phyloP scores from a whole-genome alignment of 2,888 invertebrate species.

The Hesperia comma region DNA sequence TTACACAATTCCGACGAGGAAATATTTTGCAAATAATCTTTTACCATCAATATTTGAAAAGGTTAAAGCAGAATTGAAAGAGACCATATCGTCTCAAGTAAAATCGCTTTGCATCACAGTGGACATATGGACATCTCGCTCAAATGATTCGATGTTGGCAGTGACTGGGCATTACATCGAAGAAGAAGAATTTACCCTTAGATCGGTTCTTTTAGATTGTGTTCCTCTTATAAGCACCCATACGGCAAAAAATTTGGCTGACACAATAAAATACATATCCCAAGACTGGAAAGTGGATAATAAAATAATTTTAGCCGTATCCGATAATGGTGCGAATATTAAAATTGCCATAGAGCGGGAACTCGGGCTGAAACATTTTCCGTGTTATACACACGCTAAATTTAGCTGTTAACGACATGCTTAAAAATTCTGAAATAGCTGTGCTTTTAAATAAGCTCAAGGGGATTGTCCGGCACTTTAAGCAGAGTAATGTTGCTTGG shows the following conservation, averaged over 20 bases:
- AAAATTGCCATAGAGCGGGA: conserved; percentile 37
- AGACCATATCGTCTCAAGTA: too few relatives aligned
- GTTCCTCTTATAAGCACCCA: conserved; percentile 33
- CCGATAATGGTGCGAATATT: conserved; percentile 45
- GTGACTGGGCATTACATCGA: conserved; percentile 29
- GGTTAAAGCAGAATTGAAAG: too few relatives aligned
- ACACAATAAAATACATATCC: conserved; percentile 12
- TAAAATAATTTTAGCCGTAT: conserved; percentile 40
- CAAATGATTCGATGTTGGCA: conserved; percentile 24
- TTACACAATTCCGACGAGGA: too few relatives aligned
- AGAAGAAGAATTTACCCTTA: conserved; percentile 35
- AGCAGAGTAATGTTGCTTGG: conserved; percentile 29
- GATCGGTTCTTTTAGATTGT: conserved; percentile 37
- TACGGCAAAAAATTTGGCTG: conserved; percentile 25
- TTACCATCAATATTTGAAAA: too few relatives aligned
- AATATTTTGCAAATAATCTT: too few relatives aligned
- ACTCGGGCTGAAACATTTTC: conserved; percentile 42
- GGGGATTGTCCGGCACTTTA: conserved; percentile 25
- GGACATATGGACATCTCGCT: background rate
- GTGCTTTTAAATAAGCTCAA: conserved; percentile 21
- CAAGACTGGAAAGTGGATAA: conserved; percentile 34
- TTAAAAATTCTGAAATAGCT: conserved; percentile 12
- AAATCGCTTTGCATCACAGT: too few relatives aligned
- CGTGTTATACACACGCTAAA: conserved; percentile 44
- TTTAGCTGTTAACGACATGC: conserved; percentile 28